Evolutionary conservation across 2,888 invertebrate species (phyloP).

Genomic region (Drosophila paranaensis): DNA sequence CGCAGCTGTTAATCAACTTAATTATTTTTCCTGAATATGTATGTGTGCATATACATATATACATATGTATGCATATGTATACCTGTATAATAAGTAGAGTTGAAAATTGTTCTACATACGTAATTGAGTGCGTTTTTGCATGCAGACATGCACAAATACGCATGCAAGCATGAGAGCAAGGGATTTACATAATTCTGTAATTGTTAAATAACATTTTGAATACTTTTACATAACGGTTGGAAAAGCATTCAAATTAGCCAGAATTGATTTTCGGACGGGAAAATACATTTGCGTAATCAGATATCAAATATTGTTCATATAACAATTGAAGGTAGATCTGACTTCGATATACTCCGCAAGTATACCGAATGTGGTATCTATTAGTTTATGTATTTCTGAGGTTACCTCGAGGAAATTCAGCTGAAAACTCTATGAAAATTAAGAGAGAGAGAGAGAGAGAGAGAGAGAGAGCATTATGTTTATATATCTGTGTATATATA

Average conservation of each 20-base stretch:
- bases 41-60: background rate
- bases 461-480: too few relatives aligned
- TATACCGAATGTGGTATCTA: too few relatives aligned
- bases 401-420: too few relatives aligned
- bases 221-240: background rate
- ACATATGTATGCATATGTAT: background rate
- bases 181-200: conserved; percentile 10
- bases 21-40: background rate
- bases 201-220: background rate
- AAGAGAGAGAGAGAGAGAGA: too few relatives aligned
- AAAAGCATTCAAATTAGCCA: conserved; percentile 2
- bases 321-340: too few relatives aligned
- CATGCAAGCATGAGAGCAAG: background rate
- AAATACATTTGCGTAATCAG: background rate
- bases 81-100: background rate
- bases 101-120: background rate
- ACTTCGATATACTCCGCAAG: too few relatives aligned
- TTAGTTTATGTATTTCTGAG: too few relatives aligned
- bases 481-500: too few relatives aligned
- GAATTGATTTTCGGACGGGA: background rate
- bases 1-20: background rate
- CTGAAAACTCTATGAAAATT: too few relatives aligned
- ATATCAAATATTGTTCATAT: too few relatives aligned
- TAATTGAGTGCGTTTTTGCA: background rate
- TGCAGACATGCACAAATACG: background rate